These are phyloP conservation scores for Leptopilina clavipes DNA, from an alignment of 1,140 invertebrate genomes.

Conservation along the genomic window DNA sequence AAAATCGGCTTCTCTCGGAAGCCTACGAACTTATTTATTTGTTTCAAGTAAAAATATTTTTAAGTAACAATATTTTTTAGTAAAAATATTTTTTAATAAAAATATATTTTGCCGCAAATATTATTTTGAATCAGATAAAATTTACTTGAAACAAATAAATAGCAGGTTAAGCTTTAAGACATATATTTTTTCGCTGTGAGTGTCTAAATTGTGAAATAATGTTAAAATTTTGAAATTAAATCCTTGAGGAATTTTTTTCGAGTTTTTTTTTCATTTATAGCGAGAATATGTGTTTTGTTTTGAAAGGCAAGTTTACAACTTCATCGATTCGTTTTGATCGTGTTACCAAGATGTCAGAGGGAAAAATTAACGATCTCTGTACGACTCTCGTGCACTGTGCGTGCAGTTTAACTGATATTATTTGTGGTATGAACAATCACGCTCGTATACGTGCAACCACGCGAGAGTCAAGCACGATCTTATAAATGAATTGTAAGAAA, in stretches of 20 bases:
- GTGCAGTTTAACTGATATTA: constrained; percentile 26
- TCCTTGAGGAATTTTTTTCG: background rate
- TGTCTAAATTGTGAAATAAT: too few species aligned
- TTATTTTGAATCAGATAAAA: too few species aligned
- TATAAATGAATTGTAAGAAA: constrained; percentile 31
- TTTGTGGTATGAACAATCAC: constrained; percentile 28
- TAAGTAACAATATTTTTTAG: too few species aligned
- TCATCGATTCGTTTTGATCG: constrained; percentile 4
- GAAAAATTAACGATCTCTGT: constrained; percentile 28
- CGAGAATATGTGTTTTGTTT: background rate
- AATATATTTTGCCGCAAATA: too few species aligned
- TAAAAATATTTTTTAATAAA: too few species aligned
- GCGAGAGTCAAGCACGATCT: constrained; percentile 29
- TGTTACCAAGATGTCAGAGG: constrained; percentile 8
- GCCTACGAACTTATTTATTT: too few species aligned
- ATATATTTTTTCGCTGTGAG: too few species aligned
- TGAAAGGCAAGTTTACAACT: constrained; percentile 22
- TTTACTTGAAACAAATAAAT: too few species aligned
- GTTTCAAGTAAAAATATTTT: too few species aligned
- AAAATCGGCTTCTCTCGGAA: too few species aligned
- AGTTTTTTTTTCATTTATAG: background rate
- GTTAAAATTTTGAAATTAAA: background rate
- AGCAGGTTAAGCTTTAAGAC: too few species aligned
- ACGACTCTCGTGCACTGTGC: background rate
- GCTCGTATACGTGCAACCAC: constrained; percentile 23